Evolutionary conservation across 2,888 invertebrate species (phyloP), one percentile per base, ranked within the genome.

Genomic region (Microctonus brassicae): DNA sequence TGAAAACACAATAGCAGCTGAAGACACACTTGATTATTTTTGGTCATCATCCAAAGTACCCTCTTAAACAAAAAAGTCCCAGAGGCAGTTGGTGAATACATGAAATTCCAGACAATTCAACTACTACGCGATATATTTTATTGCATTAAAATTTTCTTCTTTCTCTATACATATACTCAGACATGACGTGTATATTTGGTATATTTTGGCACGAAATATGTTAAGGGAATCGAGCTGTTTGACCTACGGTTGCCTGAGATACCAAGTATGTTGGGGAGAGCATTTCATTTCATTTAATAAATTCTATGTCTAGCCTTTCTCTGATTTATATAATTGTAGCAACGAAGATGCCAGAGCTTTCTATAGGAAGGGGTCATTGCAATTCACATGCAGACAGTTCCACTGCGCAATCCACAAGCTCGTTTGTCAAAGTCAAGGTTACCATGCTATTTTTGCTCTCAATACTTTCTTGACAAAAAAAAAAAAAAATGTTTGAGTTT

Each of bases 291-390:
- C 42, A 13, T 42, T 42, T 42, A 42, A 10, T 6, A 3, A 3
- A 11, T 42, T 42, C 42, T 3, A 42, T 42, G 11, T 13, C n/a
- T 42, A 3, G 42, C n/a, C 42, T 13, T 1, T 42, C 5, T 1
- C 42, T n/a, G 42, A n/a, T 17, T 42, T 17, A 42, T n/a, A n/a
- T 0, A 5, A 36, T 36, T 34, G 13, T n/a, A 17, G 22, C 22
- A n/a, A 9, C 22, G 1, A 6, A 9, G 20, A 39, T 39, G 39
- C 33, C 33, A 39, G n/a, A 26, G 26, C 24, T 39, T 62, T 62
- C 17, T 62, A 42, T 39, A 10, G 62, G 61, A 26, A 29, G 34
- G 60, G 60, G 36, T 7, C 36, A 34, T 20, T 62, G 62, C 62
- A 22, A 36, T 34, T 13, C 42, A 29, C 57, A 7, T 10, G 36